Percentiles rank a stretch among this genome's conserved stretches.
These are phyloP conservation scores for Athalia cordata DNA, from an alignment of 2,888 invertebrate species.

Conservation along the genomic window DNA sequence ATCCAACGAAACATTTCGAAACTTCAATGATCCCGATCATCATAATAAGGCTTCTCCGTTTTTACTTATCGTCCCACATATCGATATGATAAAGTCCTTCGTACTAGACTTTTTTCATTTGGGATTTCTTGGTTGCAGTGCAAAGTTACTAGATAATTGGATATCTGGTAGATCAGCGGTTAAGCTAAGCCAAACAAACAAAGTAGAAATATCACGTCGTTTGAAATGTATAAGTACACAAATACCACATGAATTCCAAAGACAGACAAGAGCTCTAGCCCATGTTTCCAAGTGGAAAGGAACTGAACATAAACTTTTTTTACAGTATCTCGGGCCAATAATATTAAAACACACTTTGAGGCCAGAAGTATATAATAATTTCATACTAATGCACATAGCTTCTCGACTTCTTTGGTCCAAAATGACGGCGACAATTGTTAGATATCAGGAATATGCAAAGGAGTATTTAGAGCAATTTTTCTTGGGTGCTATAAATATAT, in stretches of 20 bases:
- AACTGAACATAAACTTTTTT: conserved; percentile 22
- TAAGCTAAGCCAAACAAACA: conserved; percentile 16
- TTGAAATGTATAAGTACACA: conserved; percentile 23
- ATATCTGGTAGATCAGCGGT: background rate
- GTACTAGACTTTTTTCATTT: conserved; percentile 52
- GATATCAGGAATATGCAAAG: conserved; percentile 24
- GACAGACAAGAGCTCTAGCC: conserved; percentile 23
- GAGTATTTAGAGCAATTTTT: conserved; percentile 24
- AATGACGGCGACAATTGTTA: conserved; percentile 21
- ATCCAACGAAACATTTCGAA: conserved; percentile 30
- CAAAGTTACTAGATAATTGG: conserved; percentile 19
- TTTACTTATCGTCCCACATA: conserved; percentile 31
- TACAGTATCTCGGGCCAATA: conserved; percentile 25
- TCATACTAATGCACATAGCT: conserved; percentile 27
- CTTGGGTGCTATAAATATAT: conserved; percentile 16
- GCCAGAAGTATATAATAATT: conserved; percentile 18
- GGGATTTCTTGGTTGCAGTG: conserved; percentile 47
- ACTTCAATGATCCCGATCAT: conserved; percentile 43
- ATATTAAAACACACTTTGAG: conserved; percentile 22
- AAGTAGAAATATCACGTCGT: conserved; percentile 21
- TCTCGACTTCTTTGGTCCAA: conserved; percentile 16
- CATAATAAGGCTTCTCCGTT: conserved; percentile 48
- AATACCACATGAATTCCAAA: conserved; percentile 25
- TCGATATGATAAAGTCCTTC: conserved; percentile 51
- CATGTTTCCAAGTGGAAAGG: conserved; percentile 17